A percentile compares a stretch with the other conserved stretches of the same genome.
phyloP scores from a whole-genome alignment of 2,888 invertebrate genomes.

The Pomacea canaliculata region DNA sequence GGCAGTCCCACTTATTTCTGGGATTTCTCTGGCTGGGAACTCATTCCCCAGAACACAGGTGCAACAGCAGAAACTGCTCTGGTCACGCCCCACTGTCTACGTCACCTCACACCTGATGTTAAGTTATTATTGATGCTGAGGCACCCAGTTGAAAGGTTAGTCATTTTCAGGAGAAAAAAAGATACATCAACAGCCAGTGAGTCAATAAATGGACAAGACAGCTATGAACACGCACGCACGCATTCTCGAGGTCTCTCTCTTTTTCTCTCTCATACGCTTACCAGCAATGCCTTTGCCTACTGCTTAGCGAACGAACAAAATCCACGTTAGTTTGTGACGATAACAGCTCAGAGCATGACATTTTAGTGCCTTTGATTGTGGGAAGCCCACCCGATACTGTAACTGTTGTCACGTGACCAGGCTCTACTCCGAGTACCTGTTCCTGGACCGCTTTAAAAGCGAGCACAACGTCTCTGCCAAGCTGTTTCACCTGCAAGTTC shows the following conservation, averaged over 20 bases:
- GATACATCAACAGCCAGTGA: neutral
- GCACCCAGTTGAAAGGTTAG: conserved; percentile 37
- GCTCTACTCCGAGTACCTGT: conserved; percentile 49
- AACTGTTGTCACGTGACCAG: conserved; percentile 23
- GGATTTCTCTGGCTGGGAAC: conserved; percentile 42
- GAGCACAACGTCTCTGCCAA: conserved; percentile 32
- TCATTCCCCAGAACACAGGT: conserved; percentile 35
- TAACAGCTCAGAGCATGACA: too few species aligned
- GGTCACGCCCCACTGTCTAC: conserved; percentile 35
- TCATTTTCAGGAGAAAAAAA: too few species aligned
- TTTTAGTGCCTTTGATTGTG: too few species aligned
- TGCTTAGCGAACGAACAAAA: too few species aligned
- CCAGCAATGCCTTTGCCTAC: too few species aligned
- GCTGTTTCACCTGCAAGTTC: conserved; percentile 38
- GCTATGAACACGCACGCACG: too few species aligned
- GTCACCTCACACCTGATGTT: conserved; percentile 35
- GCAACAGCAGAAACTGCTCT: conserved; percentile 17
- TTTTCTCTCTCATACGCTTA: too few species aligned
- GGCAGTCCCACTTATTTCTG: conserved; percentile 45
- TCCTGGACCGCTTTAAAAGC: conserved; percentile 32
- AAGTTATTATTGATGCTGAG: conserved; percentile 37
- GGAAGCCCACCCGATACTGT: too few species aligned
- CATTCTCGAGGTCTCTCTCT: too few species aligned
- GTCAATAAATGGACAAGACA: too few species aligned
- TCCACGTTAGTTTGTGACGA: too few species aligned